A percentile compares a stretch with the other conserved stretches of the same genome.
These are phyloP conservation scores for Balaenoptera acutorostrata DNA, from an alignment of 2,113 vertebrate species.

Conservation along the genomic window DNA sequence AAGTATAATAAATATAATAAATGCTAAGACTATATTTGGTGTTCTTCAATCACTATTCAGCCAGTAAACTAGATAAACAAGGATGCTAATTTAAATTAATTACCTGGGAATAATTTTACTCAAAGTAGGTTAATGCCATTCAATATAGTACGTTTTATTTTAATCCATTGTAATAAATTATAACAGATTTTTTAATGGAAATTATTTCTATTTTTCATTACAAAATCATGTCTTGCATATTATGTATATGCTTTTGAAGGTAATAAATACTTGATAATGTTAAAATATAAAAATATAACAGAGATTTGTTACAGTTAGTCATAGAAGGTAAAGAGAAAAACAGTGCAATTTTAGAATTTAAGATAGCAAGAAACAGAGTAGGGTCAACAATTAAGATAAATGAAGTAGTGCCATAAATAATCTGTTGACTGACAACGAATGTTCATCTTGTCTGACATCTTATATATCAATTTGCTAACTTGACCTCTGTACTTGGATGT, in stretches of 20 bases:
- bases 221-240: neutral
- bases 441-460: neutral
- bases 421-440: neutral
- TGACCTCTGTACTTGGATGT: neutral
- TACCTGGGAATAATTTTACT: neutral
- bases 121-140: neutral
- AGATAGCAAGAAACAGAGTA: neutral
- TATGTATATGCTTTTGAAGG: neutral
- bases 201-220: neutral
- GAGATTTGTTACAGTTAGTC: neutral
- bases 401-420: neutral
- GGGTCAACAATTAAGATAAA: neutral
- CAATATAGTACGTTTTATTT: neutral
- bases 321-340: neutral
- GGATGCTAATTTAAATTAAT: neutral
- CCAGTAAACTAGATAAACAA: conserved; percentile 1
- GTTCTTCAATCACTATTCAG: neutral
- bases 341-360: neutral
- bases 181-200: neutral
- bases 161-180: neutral
- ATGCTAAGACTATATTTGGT: neutral
- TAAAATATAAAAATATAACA: neutral
- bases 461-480: neutral
- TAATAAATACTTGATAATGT: neutral
- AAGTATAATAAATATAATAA: neutral